Evolutionary conservation across 2,113 vertebrate genomes (phyloP), one percentile per base, ranked within the genome.

Genomic region (Balaenoptera acutorostrata): DNA sequence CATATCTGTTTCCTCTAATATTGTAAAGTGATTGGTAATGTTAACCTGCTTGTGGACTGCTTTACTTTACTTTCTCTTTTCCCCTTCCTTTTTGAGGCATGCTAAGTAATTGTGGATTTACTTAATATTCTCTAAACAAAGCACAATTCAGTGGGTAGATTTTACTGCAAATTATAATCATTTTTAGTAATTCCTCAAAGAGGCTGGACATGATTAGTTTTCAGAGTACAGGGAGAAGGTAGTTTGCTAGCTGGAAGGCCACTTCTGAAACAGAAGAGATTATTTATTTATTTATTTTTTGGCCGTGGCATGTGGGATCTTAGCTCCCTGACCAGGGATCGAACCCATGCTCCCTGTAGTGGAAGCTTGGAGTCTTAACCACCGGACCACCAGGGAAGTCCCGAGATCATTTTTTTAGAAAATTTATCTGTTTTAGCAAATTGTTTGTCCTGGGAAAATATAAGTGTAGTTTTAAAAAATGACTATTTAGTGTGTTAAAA

Each of bases 171-270:
- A 33, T 41, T 41, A 63, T 88, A 46, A 64, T 86, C 49, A 74
- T 27, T 95, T 85, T 81, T 82, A 90, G 64, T 95, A 92, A 87
- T 93, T 72, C 33, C 25, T 77, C 52, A 74, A 88, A 91, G 69
- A 87, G 85, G 17, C 61, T 97, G 29, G 39, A 86, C 36, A 25
- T 57, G 59, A 52, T 18, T 52, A 66, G n/a, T 81, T 90, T 97
- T 95, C 68, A 75, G 71, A 93, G 80, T 57, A 86, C 33, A 39
- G 17, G 44, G 33, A 63, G 39, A 59, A 59, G 61, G 78, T 33
- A n/a, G 27, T 61, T 93, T 80, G 44, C 61, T 68, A 87, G 21
- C 59, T 87, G 20, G 33, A 39, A 93, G 33, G 8, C 69, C 15
- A 69, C 20, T 77, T 59, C 69, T 88, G 31, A 77, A 93, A 77